Evolutionary conservation across 2,888 invertebrate genomes (phyloP).

Genomic region (Orchesella flavescens): DNA sequence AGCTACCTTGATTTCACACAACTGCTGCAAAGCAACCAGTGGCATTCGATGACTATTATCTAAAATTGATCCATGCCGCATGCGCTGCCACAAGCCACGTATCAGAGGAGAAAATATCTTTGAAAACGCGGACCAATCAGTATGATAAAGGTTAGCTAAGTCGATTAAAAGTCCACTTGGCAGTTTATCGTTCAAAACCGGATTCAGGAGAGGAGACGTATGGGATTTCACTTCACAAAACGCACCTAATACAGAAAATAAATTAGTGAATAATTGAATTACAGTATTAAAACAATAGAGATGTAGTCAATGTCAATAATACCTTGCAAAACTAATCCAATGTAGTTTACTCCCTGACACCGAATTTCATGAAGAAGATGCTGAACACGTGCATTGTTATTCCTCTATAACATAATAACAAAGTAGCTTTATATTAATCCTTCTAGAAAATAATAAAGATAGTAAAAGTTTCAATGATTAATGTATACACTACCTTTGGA

Average conservation of each 20-base stretch:
- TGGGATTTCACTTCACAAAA: slow-evolving; percentile 72
- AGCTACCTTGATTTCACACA: slow-evolving; percentile 86
- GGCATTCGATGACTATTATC: slow-evolving; percentile 81
- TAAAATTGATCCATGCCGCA: slow-evolving; percentile 82
- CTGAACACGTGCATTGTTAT: slow-evolving; percentile 83
- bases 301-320: slow-evolving; percentile 46
- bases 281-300: background rate
- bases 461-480: slow-evolving; percentile 13
- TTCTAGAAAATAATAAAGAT: too few species aligned
- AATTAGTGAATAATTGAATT: background rate
- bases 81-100: slow-evolving; percentile 81
- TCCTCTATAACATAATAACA: slow-evolving; percentile 76
- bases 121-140: slow-evolving; percentile 77
- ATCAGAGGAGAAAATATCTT: slow-evolving; percentile 81
- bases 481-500: slow-evolving; percentile 63
- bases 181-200: slow-evolving; percentile 81
- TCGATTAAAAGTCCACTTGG: slow-evolving; percentile 84
- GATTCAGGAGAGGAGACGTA: slow-evolving; percentile 80
- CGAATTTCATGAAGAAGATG: slow-evolving; percentile 78
- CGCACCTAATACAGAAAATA: slow-evolving; percentile 58
- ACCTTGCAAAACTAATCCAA: slow-evolving; percentile 79
- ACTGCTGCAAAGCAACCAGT: slow-evolving; percentile 83
- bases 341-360: slow-evolving; percentile 79
- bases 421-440: too few species aligned
- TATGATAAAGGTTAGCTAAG: slow-evolving; percentile 79